A percentile compares a stretch with the other conserved stretches of the same genome.
Conservation (phyloP, 1,140 invertebrate genomes). For the Lepidostoma basale region DNA sequence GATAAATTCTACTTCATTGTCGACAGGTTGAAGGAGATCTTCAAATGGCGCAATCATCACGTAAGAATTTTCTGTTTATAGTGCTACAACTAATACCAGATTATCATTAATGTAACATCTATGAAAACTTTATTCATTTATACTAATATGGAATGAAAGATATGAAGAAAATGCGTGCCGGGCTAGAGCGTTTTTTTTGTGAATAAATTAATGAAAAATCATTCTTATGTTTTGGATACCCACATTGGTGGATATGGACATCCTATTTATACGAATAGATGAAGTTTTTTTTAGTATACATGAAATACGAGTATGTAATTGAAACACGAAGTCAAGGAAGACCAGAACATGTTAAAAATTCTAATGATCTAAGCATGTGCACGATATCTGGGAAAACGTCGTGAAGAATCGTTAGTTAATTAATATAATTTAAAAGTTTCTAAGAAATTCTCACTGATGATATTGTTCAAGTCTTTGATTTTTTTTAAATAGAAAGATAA, state of each 20-base stretch:
- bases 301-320: too few relatives aligned
- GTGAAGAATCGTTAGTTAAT: background rate
- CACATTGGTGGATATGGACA: background rate
- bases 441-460: background rate
- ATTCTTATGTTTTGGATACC: background rate
- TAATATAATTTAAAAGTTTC: background rate
- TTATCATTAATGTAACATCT: background rate
- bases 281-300: too few relatives aligned
- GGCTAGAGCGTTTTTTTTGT: background rate
- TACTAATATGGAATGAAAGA: background rate
- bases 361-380: background rate
- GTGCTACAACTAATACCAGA: background rate
- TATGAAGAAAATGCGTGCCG: too few relatives aligned
- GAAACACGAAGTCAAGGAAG: too few relatives aligned
- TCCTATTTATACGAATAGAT: too few relatives aligned
- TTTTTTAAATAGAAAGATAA: too few relatives aligned
- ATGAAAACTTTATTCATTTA: background rate
- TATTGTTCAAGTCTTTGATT: background rate
- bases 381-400: background rate
- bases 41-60: conserved; percentile 74
- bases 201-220: background rate
- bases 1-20: conserved; percentile 67
- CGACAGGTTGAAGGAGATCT: conserved; percentile 73
- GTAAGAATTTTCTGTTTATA: conserved; percentile 50
- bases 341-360: too few relatives aligned